Evolutionary conservation across 2,888 invertebrate genomes (phyloP), one percentile per base, ranked within the genome.

Genomic region (Trissolcus brochymenae): DNA sequence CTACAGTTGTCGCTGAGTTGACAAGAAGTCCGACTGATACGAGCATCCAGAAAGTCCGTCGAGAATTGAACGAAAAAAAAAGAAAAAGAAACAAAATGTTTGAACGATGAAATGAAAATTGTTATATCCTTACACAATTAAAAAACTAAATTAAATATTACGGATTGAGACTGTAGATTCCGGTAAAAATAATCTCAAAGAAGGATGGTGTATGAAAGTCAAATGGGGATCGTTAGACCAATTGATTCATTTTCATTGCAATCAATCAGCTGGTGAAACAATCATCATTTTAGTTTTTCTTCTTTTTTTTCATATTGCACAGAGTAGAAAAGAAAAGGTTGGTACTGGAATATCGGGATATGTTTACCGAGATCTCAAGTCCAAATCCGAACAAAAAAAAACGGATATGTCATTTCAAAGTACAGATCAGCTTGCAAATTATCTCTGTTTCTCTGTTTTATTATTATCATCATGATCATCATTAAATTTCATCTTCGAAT

Each of bases 401-500:
- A 77, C 68, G 62, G 77, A 68, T 77, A 70, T 73, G 70, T 78
- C 64, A 62, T 75, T 76, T 55, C 56, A 76, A 76, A 76, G 55
- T 71, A 73, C 70, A 77, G 67, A 65, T 74, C 54, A 68, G 17
- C 19, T 60, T 16, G 21, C 68, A 17, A 43, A 68, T 67, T 65
- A 57, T 78, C 78, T 80, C 68, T 79, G 56, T 78, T 79, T 80
- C 68, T 79, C 49, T 79, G 61, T 76, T 72, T 76, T 82, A 65
- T 76, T 65, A 65, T 73, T 46, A 72, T 71, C 78, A 79, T 80
- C 57, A 17, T 51, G 17, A 57, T 66, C 80, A 79, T 72, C 53
- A 49, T 72, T 59, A 66, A 74, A 74, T 79, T 61, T 74, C 54
- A 53, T 80, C 68, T 82, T 71, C 79, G 79, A 84, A 84, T 67